Conservation (phyloP, 2,797 vertebrate genomes). For the Pseudochirops corinnae region DNA sequence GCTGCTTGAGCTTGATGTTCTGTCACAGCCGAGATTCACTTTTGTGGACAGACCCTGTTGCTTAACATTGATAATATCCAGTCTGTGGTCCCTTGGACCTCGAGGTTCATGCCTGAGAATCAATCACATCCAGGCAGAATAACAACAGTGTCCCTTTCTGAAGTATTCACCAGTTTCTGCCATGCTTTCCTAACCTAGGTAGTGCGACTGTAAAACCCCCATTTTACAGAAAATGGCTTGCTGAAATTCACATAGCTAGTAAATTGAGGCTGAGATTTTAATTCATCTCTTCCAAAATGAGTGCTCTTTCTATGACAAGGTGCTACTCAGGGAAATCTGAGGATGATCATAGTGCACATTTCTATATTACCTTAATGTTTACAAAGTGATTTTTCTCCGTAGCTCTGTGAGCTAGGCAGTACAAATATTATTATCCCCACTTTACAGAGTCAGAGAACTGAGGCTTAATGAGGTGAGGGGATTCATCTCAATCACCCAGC, state of each 20-base stretch:
- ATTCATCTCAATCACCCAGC: background rate
- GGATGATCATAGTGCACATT: background rate
- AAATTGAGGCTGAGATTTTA: background rate
- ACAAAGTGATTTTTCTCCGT: background rate
- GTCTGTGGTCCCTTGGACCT: background rate
- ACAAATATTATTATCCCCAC: background rate
- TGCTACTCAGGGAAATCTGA: background rate
- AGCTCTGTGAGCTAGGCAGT: background rate
- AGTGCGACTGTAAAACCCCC: background rate
- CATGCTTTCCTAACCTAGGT: background rate
- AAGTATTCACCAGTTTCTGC: background rate
- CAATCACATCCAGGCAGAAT: background rate
- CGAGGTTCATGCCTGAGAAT: conserved; percentile 10
- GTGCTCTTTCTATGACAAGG: background rate
- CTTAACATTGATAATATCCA: conserved; percentile 61
- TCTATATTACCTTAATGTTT: background rate
- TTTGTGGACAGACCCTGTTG: conserved; percentile 36
- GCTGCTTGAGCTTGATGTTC: conserved; percentile 36
- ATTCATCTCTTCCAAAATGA: background rate
- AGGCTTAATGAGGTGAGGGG: background rate
- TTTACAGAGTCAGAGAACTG: background rate
- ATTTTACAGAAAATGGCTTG: background rate
- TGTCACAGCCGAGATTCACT: conserved; percentile 57
- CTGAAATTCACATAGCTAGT: background rate
- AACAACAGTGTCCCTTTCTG: background rate